A percentile compares a stretch with the other conserved stretches of the same genome.
These are phyloP conservation scores for Microctenopoma lineatum DNA, from an alignment of 2,797 vertebrate genomes.

Conservation along the genomic window DNA sequence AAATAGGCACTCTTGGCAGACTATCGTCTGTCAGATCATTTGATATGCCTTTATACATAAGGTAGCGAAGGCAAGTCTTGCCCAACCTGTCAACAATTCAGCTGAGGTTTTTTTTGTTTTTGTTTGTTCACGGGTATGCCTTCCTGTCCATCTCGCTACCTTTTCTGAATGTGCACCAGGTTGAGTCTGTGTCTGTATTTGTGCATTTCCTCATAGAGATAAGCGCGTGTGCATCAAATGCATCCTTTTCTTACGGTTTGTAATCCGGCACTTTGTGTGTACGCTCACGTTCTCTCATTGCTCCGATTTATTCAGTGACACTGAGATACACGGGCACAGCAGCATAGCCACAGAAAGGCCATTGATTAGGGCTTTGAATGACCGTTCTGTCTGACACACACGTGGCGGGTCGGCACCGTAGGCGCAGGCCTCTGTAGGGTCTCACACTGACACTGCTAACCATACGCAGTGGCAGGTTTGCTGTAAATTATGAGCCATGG, in stretches of 20 bases:
- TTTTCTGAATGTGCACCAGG: constrained; percentile 7
- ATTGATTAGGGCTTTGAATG: constrained; percentile 76
- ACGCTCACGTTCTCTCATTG: constrained; percentile 33
- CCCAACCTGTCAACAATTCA: constrained; percentile 50
- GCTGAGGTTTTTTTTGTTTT: constrained; percentile 19
- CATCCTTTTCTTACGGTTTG: constrained; percentile 16
- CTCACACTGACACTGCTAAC: constrained; percentile 64
- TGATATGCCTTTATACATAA: constrained; percentile 46
- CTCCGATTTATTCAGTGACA: constrained; percentile 51
- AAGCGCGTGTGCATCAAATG: constrained; percentile 4
- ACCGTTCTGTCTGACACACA: constrained; percentile 57
- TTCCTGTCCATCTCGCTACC: constrained; percentile 2
- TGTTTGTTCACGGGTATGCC: constrained; percentile 20
- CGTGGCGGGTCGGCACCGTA: constrained; percentile 67
- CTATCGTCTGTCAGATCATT: constrained; percentile 42
- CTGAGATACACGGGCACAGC: constrained; percentile 36
- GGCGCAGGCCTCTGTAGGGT: constrained; percentile 42
- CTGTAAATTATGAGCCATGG: constrained; percentile 76
- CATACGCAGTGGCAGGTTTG: constrained; percentile 42
- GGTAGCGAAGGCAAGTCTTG: constrained; percentile 30
- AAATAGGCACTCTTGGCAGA: constrained; percentile 45
- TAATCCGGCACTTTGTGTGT: constrained; percentile 51
- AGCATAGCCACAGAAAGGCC: constrained; percentile 54
- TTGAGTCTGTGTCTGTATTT: constrained; percentile 2
- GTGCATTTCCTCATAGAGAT: constrained; percentile 11